These are phyloP conservation scores for Trichacis sp. DNA, from an alignment of 2,888 invertebrate species.

Conservation along the genomic window DNA sequence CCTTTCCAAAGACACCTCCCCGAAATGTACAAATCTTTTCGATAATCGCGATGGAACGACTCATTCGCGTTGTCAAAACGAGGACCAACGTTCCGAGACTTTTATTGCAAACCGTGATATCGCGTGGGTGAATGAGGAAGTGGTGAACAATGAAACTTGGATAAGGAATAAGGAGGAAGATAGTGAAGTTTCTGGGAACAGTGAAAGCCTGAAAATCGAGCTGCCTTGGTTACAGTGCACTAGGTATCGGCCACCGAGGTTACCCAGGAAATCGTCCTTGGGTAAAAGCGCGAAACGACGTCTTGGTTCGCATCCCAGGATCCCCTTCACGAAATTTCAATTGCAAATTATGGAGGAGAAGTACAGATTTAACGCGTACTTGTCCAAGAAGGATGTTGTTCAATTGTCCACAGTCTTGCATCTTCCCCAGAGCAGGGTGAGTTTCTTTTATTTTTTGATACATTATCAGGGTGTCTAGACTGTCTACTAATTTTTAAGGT, in stretches of 20 bases:
- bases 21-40: too few species aligned
- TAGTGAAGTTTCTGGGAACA: too few species aligned
- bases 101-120: too few species aligned
- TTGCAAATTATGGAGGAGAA: conserved; percentile 78
- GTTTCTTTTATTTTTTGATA: too few species aligned
- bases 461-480: too few species aligned
- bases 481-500: too few species aligned
- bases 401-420: conserved; percentile 75
- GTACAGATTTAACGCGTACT: conserved; percentile 77
- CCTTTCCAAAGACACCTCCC: conserved; percentile 46
- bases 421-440: conserved; percentile 78
- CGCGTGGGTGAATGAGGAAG: too few species aligned
- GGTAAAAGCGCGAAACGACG: conserved; percentile 52
- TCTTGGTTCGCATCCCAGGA: conserved; percentile 69
- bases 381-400: conserved; percentile 77
- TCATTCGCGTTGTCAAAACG: too few species aligned
- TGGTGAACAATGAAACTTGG: too few species aligned
- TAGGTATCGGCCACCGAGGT: conserved; percentile 79
- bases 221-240: conserved; percentile 78
- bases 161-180: too few species aligned
- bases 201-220: conserved; percentile 27
- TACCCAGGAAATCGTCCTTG: conserved; percentile 73
- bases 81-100: too few species aligned
- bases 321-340: conserved; percentile 81
- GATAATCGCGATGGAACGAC: neutral